Evolutionary conservation across 2,113 vertebrate species (phyloP).

Genomic region (Brachyistius frenatus): DNA sequence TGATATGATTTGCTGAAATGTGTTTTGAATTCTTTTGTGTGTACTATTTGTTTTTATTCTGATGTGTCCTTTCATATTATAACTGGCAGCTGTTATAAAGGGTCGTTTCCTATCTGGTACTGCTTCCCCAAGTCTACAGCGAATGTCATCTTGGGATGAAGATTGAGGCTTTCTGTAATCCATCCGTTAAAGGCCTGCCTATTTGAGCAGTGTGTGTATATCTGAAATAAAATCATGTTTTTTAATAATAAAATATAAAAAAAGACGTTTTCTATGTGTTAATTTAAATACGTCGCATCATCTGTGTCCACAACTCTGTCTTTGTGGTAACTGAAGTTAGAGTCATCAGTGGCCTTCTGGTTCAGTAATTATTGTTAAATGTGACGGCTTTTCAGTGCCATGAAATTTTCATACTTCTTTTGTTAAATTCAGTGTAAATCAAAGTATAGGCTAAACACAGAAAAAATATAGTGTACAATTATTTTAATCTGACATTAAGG

Average conservation of each 20-base stretch:
- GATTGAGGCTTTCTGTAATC: constrained; percentile 27
- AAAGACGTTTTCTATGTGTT: neutral
- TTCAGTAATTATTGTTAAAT: too few species aligned
- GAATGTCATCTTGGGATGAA: constrained; percentile 25
- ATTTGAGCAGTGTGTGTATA: constrained; percentile 27
- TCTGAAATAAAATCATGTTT: constrained; percentile 35
- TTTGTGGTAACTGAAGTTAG: too few species aligned
- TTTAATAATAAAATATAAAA: constrained; percentile 63
- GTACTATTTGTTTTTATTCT: constrained; percentile 18
- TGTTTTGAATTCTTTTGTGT: constrained; percentile 36
- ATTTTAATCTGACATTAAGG: too few species aligned
- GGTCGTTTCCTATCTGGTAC: constrained; percentile 11
- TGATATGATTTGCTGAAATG: constrained; percentile 18
- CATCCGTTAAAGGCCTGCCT: constrained; percentile 16
- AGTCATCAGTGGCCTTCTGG: neutral
- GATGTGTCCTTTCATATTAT: constrained; percentile 31
- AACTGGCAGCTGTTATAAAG: constrained; percentile 60
- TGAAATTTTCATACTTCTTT: too few species aligned
- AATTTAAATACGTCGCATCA: constrained; percentile 1
- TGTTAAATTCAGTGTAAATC: too few species aligned
- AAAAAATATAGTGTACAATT: too few species aligned
- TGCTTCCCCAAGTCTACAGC: constrained; percentile 24
- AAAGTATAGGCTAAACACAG: too few species aligned
- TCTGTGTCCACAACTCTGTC: neutral
- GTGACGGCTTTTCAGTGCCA: too few species aligned